Evolutionary conservation across 2,888 invertebrate species (phyloP).

Genomic region (Portevinia maculata): DNA sequence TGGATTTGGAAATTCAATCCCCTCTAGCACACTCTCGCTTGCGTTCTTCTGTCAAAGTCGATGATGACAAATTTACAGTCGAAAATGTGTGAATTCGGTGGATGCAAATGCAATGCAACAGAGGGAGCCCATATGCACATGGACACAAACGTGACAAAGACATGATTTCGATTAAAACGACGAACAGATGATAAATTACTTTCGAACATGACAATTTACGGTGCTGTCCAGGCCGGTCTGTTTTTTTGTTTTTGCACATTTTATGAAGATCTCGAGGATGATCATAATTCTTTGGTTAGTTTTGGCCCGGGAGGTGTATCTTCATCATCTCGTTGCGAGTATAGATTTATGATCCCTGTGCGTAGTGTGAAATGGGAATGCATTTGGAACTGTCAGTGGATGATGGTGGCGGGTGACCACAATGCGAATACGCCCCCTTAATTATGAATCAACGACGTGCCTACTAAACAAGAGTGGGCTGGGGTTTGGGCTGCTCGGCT

Average conservation of each 20-base stretch:
- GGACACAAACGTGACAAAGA: constrained; percentile 37
- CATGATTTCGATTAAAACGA: constrained; percentile 73
- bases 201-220: constrained; percentile 66
- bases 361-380: constrained; percentile 50
- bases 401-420: constrained; percentile 53
- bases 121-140: neutral
- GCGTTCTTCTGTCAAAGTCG: constrained; percentile 48
- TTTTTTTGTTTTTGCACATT: neutral
- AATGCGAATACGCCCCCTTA: constrained; percentile 67
- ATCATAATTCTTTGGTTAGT: constrained; percentile 63
- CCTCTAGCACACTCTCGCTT: neutral
- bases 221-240: constrained; percentile 21
- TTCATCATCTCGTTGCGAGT: constrained; percentile 61
- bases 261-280: constrained; percentile 64
- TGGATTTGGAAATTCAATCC: constrained; percentile 19
- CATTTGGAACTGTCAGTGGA: constrained; percentile 41
- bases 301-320: constrained; percentile 43
- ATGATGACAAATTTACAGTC: constrained; percentile 68
- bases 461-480: constrained; percentile 4
- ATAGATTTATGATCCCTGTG: constrained; percentile 64
- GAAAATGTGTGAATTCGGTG: constrained; percentile 72
- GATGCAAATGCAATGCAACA: constrained; percentile 6
- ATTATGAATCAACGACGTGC: constrained; percentile 65
- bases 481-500: neutral
- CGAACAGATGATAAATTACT: constrained; percentile 72